phyloP scores from a whole-genome alignment of 2,113 vertebrate genomes.

The Panthera uncia region DNA sequence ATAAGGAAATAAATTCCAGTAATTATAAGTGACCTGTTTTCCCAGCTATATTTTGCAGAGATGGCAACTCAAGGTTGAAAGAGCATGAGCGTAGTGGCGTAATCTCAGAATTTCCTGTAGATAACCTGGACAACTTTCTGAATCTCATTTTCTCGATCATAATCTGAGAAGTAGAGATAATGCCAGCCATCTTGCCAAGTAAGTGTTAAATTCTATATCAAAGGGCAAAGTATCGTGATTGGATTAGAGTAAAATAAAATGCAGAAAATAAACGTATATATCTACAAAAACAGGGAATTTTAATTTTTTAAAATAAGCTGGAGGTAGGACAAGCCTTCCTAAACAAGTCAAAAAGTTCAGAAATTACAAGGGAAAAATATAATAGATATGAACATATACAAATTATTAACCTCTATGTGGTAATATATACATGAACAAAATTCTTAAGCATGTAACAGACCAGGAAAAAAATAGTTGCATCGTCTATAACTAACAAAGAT shows the following conservation, averaged over 20 bases:
- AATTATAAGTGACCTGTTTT: neutral
- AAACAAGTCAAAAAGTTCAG: neutral
- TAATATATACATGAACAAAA: slow-evolving; percentile 20
- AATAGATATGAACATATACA: neutral
- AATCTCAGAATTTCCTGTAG: neutral
- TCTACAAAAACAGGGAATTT: neutral
- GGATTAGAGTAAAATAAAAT: neutral
- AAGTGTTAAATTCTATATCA: neutral
- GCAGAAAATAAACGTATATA: neutral
- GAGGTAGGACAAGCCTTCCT: neutral
- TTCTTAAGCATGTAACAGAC: neutral
- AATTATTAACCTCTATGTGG: neutral
- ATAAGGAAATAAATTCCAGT: neutral
- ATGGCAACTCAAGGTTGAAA: neutral
- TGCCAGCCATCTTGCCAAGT: neutral
- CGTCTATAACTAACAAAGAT: neutral
- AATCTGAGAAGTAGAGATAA: slow-evolving; percentile 24
- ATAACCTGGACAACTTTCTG: neutral
- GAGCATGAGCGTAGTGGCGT: neutral
- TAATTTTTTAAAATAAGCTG: neutral
- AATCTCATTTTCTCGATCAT: neutral
- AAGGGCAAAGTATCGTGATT: neutral
- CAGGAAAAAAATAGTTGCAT: neutral
- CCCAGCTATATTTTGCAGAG: neutral
- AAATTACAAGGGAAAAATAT: neutral